Base-by-base conservation (phyloP, 2,888 invertebrate species). In the Cataglyphis livida region DNA sequence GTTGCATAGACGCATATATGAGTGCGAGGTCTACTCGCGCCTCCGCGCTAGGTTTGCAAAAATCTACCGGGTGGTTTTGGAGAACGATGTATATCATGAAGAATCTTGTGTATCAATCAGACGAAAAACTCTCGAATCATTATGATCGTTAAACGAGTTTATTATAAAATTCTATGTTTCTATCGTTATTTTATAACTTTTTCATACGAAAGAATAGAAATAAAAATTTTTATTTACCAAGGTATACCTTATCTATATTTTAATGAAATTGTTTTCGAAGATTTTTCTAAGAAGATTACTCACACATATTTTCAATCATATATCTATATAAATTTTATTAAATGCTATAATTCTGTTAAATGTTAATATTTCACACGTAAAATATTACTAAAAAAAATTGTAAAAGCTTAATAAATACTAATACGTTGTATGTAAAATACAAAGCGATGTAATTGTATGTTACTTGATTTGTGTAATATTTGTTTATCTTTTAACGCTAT, bases 41-140 rank as follows among this genome's bases (percentile, higher is more conserved):
- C 74, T 59, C 84, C 62, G 83, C 75, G 83, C 81, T 83, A 54
- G 59, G 18, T 81, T 86, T 92, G 91, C 91, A 92, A 88, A 84
- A 91, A 93, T 93, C 91, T 93, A 93, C 92, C 93, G 93, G 93
- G 93, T 93, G 93, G 91, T 92, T 92, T 92, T 83, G 87, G 83
- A 78, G 88, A 87, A 87, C 44, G 44, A 15, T 44, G 15, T 44
- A 44, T 15, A 4, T 82, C 83, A 81, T 54, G 64, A 35, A 7
- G 15, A 0, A 35, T 15, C 10, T 15, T 51, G 51, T 44, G 1
- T 5, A 12, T 41, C 41, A 12, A 41, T 0, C 12, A 12, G 12
- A 41, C 44, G 44, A 18, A n/a, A 51, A 2, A n/a, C 51, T n/a
- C n/a, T 0, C 7, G n/a, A n/a, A 51, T 51, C n/a, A 2, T 51